Base-by-base conservation (phyloP, 2,113 vertebrate species). In the Dasyornis broadbenti region DNA sequence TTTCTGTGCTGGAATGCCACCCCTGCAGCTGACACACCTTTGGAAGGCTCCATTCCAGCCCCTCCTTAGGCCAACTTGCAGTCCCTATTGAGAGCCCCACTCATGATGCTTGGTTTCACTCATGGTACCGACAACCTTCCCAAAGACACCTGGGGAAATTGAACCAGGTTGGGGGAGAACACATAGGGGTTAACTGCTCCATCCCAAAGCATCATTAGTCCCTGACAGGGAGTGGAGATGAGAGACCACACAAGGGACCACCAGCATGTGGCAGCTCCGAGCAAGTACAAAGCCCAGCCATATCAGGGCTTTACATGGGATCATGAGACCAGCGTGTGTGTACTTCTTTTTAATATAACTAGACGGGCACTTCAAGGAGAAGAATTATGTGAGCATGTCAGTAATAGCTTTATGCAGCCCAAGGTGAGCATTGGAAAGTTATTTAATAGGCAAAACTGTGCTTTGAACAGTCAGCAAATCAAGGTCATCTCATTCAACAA, bases 401-500 rank as follows among this genome's bases (percentile, higher is more conserved):
- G 44, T 33, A 82, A 66, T 23, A 64, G 6, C 40, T 70, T 91
- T 59, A 50, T 14, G 30, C 26, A 85, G 57, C 22, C 30, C 45
- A 61, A 70, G 63, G 54, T 87, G 92, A 82, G 76, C 18, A 72
- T 53, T 82, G 60, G 12, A 68, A 86, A 86, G 44, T 42, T 80
- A 59, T 89, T 95, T 79, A 80, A 50, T 10, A 82, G 56, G 64
- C 50, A 83, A 69, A 86, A 73, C 42, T 87, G 33, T 86, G 37
- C 61, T 90, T 86, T 88, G 33, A 89, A 50, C 50, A 93, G 59
- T 39, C 71, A 75, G 39, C 28, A 76, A 86, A 82, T 79, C 69
- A 60, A 82, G 79, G 71, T 88, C 22, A 59, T 61, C 72, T 70
- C 44, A 78, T 56, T 68, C 77, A 90, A 60, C 42, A 75, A 93